A percentile compares a stretch with the other conserved stretches of the same genome.
phyloP scores from a whole-genome alignment of 2,888 invertebrate species.

The Taenaris catops region DNA sequence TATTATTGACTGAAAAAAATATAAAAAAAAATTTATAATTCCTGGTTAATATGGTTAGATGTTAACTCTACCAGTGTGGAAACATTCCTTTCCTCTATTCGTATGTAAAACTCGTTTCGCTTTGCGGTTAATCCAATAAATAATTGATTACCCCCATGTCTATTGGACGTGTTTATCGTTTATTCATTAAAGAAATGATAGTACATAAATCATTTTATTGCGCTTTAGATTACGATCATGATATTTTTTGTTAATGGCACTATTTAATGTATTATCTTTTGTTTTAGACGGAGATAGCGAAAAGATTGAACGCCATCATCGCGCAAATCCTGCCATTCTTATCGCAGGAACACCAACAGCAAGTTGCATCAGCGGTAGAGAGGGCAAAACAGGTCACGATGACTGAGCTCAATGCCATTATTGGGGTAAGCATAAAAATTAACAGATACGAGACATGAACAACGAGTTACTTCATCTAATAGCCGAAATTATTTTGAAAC shows the following conservation, averaged over 20 bases:
- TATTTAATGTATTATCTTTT: constrained; percentile 6
- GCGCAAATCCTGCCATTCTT: constrained; percentile 96
- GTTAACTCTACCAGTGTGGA: constrained; percentile 43
- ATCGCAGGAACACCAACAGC: constrained; percentile 94
- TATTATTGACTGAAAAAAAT: no score
- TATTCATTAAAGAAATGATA: no score
- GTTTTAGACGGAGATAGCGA: constrained; percentile 95
- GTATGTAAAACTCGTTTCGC: constrained; percentile 36
- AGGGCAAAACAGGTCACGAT: constrained; percentile 97
- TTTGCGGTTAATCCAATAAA: constrained; percentile 35
- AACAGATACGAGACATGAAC: no score
- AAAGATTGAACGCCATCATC: constrained; percentile 95
- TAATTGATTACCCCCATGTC: constrained; percentile 47
- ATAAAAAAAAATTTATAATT: neutral
- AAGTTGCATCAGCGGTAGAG: constrained; percentile 95
- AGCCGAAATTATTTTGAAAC: no score
- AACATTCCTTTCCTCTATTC: constrained; percentile 48
- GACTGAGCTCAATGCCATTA: constrained; percentile 96
- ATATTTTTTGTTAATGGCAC: no score
- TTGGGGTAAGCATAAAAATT: constrained; percentile 88
- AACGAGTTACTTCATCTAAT: no score
- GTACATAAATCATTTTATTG: no score
- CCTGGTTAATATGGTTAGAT: neutral
- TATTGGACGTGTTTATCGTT: no score
- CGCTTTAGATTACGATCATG: no score